These are phyloP conservation scores for Champsocephalus gunnari DNA, from an alignment of 2,797 vertebrate species.

Conservation along the genomic window DNA sequence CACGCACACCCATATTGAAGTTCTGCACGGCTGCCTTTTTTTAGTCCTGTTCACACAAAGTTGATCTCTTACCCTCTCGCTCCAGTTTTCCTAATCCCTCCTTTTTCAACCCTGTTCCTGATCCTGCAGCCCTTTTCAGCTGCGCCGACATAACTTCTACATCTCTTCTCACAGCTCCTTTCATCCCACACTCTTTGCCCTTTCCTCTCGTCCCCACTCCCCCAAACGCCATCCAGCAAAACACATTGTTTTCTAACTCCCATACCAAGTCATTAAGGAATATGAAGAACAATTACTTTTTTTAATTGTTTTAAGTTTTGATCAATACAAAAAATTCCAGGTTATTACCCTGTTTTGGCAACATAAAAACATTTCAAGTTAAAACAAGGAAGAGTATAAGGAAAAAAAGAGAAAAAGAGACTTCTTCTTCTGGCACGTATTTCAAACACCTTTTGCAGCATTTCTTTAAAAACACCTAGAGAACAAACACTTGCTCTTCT, in stretches of 20 bases:
- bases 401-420: not conserved
- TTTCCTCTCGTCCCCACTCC: constrained; percentile 2
- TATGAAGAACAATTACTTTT: not conserved
- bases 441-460: not conserved
- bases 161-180: constrained; percentile 18
- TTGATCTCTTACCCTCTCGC: constrained; percentile 44
- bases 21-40: constrained; percentile 6
- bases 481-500: not conserved
- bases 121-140: constrained; percentile 29
- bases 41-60: constrained; percentile 41
- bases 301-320: not conserved
- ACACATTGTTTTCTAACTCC: constrained; percentile 1
- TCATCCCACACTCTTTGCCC: constrained; percentile 2
- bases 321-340: not conserved
- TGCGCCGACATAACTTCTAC: constrained; percentile 12
- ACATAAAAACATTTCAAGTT: not conserved
- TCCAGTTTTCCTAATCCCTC: constrained; percentile 34
- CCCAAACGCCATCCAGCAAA: constrained; percentile 21
- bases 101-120: constrained; percentile 8
- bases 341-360: not conserved
- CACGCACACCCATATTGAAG: constrained; percentile 42
- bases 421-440: not conserved
- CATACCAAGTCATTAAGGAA: constrained; percentile 25
- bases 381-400: not conserved
- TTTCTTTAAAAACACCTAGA: not conserved